These are phyloP conservation scores for Cydia amplana DNA, from an alignment of 1,140 invertebrate species.

Conservation along the genomic window DNA sequence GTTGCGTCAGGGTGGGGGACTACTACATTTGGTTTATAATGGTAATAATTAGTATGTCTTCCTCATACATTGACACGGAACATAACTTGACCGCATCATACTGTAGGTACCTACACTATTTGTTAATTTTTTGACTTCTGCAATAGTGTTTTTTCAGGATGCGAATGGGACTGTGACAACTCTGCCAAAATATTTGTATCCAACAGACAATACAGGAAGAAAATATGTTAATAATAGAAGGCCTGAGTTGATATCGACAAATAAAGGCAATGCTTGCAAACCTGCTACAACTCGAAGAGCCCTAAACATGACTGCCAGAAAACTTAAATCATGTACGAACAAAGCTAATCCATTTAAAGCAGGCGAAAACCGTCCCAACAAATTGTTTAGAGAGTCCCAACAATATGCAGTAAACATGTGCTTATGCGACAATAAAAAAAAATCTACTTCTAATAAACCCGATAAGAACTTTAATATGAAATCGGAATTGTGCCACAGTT, in stretches of 20 bases:
- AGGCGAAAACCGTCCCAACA: not conserved
- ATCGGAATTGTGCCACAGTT: not conserved
- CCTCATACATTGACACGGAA: no score
- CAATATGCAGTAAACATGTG: constrained; percentile 64
- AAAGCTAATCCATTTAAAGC: not conserved
- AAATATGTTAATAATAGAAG: constrained; percentile 10
- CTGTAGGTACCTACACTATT: no score
- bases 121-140: no score
- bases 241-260: not conserved
- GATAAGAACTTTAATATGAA: not conserved
- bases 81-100: no score
- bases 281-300: constrained; percentile 19
- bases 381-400: constrained; percentile 47
- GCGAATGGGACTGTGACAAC: not conserved
- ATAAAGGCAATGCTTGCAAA: constrained; percentile 15
- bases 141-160: not conserved
- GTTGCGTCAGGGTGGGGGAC: no score
- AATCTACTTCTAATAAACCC: constrained; percentile 33
- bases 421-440: constrained; percentile 47
- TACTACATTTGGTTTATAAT: no score
- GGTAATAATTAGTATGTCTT: no score
- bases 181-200: not conserved
- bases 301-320: constrained; percentile 19
- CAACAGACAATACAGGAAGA: constrained; percentile 4
- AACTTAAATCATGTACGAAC: constrained; percentile 23